Percentiles rank a stretch among this genome's conserved stretches.
These are phyloP conservation scores for Acanthurus leucopareius DNA, from an alignment of 2,797 vertebrate genomes.

Conservation along the genomic window DNA sequence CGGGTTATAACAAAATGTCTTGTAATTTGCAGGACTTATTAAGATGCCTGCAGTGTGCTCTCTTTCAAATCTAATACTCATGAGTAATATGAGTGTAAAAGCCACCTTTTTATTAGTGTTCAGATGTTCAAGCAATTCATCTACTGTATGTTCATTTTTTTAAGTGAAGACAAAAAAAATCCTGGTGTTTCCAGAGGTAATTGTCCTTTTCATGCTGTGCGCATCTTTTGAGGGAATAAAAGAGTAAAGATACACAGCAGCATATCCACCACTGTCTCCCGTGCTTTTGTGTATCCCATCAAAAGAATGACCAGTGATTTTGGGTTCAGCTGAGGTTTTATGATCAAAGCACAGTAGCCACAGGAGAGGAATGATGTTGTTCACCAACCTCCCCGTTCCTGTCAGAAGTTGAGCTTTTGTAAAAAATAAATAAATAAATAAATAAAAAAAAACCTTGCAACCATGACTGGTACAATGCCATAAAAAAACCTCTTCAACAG, in stretches of 20 bases:
- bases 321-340: conserved; percentile 43
- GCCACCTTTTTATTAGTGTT: neutral
- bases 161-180: neutral
- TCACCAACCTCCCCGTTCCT: conserved; percentile 19
- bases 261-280: neutral
- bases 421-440: neutral
- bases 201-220: conserved; percentile 22
- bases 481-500: neutral
- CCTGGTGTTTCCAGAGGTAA: conserved; percentile 3
- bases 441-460: conserved; percentile 27
- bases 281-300: conserved; percentile 9
- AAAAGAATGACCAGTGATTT: conserved; percentile 40
- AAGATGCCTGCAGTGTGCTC: neutral
- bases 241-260: conserved; percentile 13
- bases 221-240: conserved; percentile 21
- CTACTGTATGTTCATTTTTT: conserved; percentile 4
- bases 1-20: conserved; percentile 6
- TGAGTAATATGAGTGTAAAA: conserved; percentile 8
- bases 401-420: conserved; percentile 22
- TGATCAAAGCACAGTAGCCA: conserved; percentile 41
- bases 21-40: conserved; percentile 4
- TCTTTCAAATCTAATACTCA: neutral
- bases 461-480: neutral
- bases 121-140: conserved; percentile 8
- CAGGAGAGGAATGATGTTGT: conserved; percentile 10